A percentile compares a stretch with the other conserved stretches of the same genome.
These are phyloP conservation scores for Cyprinodon brontotheroides DNA, from an alignment of 2,113 vertebrate genomes.

Conservation along the genomic window DNA sequence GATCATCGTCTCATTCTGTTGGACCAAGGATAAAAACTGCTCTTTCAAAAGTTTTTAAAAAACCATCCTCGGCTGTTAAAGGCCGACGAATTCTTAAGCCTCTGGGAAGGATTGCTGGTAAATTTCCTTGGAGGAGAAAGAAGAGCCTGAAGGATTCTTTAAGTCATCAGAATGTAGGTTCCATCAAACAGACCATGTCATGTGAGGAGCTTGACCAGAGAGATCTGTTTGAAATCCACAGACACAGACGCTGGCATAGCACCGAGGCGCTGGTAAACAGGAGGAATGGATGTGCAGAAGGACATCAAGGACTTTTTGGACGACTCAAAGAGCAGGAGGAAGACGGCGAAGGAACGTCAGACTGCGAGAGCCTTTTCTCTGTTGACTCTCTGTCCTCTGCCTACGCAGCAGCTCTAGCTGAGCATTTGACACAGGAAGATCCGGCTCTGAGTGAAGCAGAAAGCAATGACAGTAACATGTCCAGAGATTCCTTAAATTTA, in stretches of 20 bases:
- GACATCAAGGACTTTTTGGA: conserved; percentile 50
- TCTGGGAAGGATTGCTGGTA: conserved; percentile 49
- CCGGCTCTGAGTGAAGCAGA: conserved; percentile 80
- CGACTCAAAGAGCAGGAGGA: conserved; percentile 67
- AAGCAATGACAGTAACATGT: conserved; percentile 90
- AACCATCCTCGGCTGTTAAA: conserved; percentile 57
- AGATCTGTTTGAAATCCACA: conserved; percentile 41
- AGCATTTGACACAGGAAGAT: conserved; percentile 78
- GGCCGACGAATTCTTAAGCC: conserved; percentile 65
- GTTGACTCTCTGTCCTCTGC: conserved; percentile 90
- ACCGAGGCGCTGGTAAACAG: conserved; percentile 78
- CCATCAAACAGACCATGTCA: conserved; percentile 75
- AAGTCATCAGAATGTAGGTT: conserved; percentile 56
- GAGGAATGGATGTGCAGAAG: conserved; percentile 59
- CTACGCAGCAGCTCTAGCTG: conserved; percentile 74
- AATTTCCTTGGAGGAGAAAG: conserved; percentile 54
- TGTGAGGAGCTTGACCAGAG: conserved; percentile 82
- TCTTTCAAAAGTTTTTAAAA: conserved; percentile 69
- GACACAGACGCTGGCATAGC: conserved; percentile 81
- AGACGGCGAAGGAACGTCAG: conserved; percentile 75
- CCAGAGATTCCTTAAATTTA: conserved; percentile 87
- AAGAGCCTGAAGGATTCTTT: conserved; percentile 44
- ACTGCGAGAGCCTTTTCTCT: conserved; percentile 90
- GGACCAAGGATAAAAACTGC: conserved; percentile 69
- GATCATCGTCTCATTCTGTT: conserved; percentile 65